Percentiles rank a stretch among this genome's conserved stretches.
These are phyloP conservation scores for Chromobotia macracanthus DNA, from an alignment of 2,797 vertebrate genomes.

Conservation along the genomic window DNA sequence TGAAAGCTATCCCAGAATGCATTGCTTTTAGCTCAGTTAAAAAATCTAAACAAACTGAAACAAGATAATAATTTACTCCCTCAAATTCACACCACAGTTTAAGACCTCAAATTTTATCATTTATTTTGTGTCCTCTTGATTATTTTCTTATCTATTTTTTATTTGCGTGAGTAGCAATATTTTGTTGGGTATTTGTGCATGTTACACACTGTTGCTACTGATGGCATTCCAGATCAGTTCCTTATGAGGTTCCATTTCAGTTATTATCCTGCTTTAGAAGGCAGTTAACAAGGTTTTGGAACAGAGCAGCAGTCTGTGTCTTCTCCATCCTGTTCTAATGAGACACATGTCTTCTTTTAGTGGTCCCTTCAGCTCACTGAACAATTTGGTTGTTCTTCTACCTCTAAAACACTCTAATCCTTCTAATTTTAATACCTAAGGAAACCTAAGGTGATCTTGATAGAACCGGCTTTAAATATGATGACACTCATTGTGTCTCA, in stretches of 20 bases:
- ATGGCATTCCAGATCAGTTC: neutral
- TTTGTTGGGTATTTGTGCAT: no score
- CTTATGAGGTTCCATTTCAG: neutral
- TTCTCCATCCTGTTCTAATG: neutral
- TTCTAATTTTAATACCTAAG: constrained; percentile 11
- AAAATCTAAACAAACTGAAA: no score
- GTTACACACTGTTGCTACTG: no score
- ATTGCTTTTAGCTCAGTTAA: neutral
- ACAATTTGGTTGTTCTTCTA: neutral
- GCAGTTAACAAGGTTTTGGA: neutral
- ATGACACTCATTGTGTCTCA: neutral
- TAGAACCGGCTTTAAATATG: neutral
- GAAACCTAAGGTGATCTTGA: no score
- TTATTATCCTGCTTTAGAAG: neutral
- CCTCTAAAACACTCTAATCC: neutral
- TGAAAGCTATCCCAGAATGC: neutral
- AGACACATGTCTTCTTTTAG: neutral
- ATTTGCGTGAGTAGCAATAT: no score
- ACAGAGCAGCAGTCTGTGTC: neutral
- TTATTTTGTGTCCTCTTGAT: no score
- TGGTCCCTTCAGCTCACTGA: neutral
- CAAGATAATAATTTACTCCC: no score
- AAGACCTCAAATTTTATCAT: no score
- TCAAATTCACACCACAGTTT: no score
- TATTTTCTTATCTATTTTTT: no score